These are phyloP conservation scores for Microvelia longipes DNA, from an alignment of 1,140 invertebrate species.

Conservation along the genomic window DNA sequence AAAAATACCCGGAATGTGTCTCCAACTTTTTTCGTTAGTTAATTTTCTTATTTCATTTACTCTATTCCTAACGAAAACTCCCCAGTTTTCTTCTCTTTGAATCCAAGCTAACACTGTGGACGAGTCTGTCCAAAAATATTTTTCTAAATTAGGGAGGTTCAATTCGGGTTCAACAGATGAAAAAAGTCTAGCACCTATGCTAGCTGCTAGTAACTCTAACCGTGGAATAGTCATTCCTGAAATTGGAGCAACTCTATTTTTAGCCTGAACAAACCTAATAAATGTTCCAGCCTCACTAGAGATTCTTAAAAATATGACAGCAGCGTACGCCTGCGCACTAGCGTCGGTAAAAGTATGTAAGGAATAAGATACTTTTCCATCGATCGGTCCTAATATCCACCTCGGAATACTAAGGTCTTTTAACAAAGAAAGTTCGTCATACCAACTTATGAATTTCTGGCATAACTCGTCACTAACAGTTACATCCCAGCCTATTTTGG, in stretches of 20 bases:
- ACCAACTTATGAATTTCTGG: neutral
- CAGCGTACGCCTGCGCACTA: conserved; percentile 23
- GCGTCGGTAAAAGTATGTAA: conserved; percentile 28
- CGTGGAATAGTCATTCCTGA: conserved; percentile 25
- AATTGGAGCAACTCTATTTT: conserved; percentile 25
- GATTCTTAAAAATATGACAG: conserved; percentile 20
- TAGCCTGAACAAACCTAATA: conserved; percentile 13
- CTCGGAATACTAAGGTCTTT: neutral
- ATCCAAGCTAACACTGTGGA: conserved; percentile 27
- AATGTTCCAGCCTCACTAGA: neutral
- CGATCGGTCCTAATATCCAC: neutral
- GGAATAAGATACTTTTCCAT: neutral
- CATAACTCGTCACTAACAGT: neutral
- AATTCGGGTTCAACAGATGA: neutral
- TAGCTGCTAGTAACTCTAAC: conserved; percentile 27
- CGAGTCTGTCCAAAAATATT: conserved; percentile 26
- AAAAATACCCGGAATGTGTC: conserved; percentile 2
- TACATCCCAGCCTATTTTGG: neutral
- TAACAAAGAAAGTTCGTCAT: neutral
- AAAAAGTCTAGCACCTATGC: conserved; percentile 24
- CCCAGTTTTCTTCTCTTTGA: conserved; percentile 19
- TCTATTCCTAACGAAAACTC: conserved; percentile 30
- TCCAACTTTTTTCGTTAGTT: conserved; percentile 1
- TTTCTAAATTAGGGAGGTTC: conserved; percentile 13
- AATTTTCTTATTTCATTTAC: conserved; percentile 21